phyloP scores from a whole-genome alignment of 2,113 vertebrate genomes.

The Prunella himalayana region DNA sequence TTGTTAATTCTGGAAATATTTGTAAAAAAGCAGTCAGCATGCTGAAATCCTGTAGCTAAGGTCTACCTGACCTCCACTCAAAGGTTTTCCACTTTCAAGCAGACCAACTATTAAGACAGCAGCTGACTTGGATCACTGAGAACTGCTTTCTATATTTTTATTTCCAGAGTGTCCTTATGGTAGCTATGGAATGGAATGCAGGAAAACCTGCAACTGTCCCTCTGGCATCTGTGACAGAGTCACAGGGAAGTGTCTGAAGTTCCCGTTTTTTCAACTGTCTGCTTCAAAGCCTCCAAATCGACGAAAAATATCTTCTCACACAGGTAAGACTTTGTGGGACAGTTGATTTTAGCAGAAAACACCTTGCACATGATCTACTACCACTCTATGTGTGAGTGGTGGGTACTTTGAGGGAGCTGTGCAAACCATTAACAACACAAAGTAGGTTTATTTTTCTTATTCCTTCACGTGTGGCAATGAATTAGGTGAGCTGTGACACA shows the following conservation, averaged over 20 bases:
- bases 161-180: constrained; percentile 89
- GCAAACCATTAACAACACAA: not conserved
- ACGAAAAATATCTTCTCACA: constrained; percentile 66
- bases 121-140: not conserved
- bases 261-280: constrained; percentile 86
- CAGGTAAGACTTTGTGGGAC: constrained; percentile 71
- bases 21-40: not conserved
- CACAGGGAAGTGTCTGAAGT: constrained; percentile 87
- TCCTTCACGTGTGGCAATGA: not conserved
- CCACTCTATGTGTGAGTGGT: rapidly evolving
- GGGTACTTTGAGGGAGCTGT: not conserved
- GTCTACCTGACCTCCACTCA: not conserved
- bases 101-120: not conserved
- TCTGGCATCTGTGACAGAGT: constrained; percentile 90
- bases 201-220: constrained; percentile 87
- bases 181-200: constrained; percentile 90
- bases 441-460: not conserved
- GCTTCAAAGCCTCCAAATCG: constrained; percentile 68
- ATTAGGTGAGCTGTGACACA: not conserved
- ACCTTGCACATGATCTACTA: not conserved
- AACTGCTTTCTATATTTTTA: not conserved
- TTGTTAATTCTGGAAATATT: not conserved
- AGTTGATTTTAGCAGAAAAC: not conserved
- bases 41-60: not conserved
- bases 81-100: not conserved